Evolutionary conservation across 37 sponge, comb jelly and placozoan genomes (phyloP), one percentile per base, ranked within the genome.

Genomic region (Geodia barretti): DNA sequence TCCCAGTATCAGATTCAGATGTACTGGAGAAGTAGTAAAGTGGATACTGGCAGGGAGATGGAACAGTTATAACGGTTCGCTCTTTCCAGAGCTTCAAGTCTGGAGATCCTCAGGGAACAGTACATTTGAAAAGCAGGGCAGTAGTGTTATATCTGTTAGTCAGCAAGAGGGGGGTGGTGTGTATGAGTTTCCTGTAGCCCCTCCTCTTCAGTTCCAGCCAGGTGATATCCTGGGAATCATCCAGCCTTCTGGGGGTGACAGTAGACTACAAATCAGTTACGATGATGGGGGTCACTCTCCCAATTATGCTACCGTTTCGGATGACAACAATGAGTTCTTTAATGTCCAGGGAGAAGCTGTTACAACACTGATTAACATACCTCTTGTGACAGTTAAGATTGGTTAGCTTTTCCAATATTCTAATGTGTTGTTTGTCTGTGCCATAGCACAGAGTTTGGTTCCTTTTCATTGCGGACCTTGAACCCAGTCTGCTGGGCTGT

Each of bases 171-270:
- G 1, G 1, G 9, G 20, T 7, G 34, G 31, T 29, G 68, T 68
- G 34, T 68, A 68, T 68, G 68, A 78, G 26, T 64, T 33, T 29
- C 32, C 21, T 0, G 20, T 64, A 23, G 31, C 20, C 23, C 39
- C 79, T 36, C 39, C 67, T 62, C 24, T 78, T 35, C n/a, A 14
- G 25, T 25, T 43, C 11, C 41, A 67, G 14, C 23, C 69, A 39
- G 36, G 36, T 3, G 60, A 67, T 34, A 7, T 39, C 4, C 60
- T 70, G 3, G 80, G 80, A 69, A 41, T 70, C 32, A 41, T 28
- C 33, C 80, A 80, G 30, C 80, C 80, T 28, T 26, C 2, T 26
- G 60, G 1, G 9, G 60, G 35, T 68, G 43, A 34, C 66, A 80
- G 80, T 69, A 36, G 9, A 5, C 68, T 68, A 20, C 34, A 28